A percentile compares a stretch with the other conserved stretches of the same genome.
phyloP scores from a whole-genome alignment of 2,797 vertebrate species.

The Clarias pachynema region DNA sequence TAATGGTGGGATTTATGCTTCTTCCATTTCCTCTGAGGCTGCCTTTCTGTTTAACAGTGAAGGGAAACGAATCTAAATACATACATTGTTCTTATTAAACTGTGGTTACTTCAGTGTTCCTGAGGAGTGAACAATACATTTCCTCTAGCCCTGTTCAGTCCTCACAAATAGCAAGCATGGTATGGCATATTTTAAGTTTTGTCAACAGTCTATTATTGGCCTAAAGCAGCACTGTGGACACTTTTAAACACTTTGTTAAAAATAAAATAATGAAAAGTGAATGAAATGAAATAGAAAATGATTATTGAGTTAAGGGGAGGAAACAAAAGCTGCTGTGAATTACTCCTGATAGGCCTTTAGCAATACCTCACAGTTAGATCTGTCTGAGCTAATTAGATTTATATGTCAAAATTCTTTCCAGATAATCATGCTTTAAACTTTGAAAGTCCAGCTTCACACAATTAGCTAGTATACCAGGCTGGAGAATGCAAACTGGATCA shows the following conservation, averaged over 20 bases:
- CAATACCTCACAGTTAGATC: neutral
- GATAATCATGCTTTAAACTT: neutral
- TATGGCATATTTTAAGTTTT: neutral
- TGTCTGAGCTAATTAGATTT: neutral
- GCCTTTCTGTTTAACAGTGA: neutral
- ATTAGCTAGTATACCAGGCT: neutral
- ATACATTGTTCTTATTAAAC: constrained; percentile 22
- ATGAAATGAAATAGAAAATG: neutral
- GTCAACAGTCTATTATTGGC: constrained; percentile 2
- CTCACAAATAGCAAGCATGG: neutral
- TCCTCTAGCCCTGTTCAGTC: constrained; percentile 21
- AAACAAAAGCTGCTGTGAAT: neutral
- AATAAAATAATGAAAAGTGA: neutral
- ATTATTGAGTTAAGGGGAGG: neutral
- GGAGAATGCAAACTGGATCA: neutral
- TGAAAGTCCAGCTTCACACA: neutral
- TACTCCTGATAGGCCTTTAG: neutral
- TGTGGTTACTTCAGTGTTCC: neutral
- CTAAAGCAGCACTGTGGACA: neutral
- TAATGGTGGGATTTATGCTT: constrained; percentile 13
- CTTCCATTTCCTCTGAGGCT: constrained; percentile 34
- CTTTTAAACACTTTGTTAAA: neutral
- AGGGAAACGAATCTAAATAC: constrained; percentile 15
- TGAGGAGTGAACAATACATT: constrained; percentile 33
- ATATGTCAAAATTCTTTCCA: neutral